Evolutionary conservation across 2,888 invertebrate genomes (phyloP), one percentile per base, ranked within the genome.

Genomic region (Lasioglossum pauxillum): DNA sequence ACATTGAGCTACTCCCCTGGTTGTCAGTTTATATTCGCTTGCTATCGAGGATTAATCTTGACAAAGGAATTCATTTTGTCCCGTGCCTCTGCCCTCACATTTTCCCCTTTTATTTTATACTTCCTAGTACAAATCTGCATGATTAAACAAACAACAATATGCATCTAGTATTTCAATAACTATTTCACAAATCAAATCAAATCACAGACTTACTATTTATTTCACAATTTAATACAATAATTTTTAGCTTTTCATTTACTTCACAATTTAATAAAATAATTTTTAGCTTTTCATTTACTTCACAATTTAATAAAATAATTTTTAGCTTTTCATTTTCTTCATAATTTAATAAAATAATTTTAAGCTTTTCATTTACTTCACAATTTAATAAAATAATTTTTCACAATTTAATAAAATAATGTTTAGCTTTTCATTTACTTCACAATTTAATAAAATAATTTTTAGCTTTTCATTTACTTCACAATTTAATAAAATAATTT

Each of bases 1-100:
- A 49, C 78, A 46, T 73, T 49, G 78, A 82, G 74, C 75, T 78
- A 76, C 73, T 75, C 84, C 41, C 49, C 81, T 85, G 46, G 78
- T 77, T 79, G 85, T 82, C 82, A 74, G 69, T 79, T 82, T 76
- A 38, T 23, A 78, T 71, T 80, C 74, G n/a, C 57, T 44, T 27
- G 16, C 12, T 14, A 53, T 19, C 31, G 44, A 12, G 72, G 31
- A 75, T 81, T 85, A 78, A 4, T 7, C 16, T n/a, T 35, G 44
- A 69, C 44, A 27, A 14, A 41, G 31, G n/a, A 57, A 71, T n/a
- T n/a, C 10, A 57, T 57, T 31, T 19, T 23, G 10, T 57, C 67
- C 53, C 38, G 46, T 14, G 27, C 2, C 16, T 14, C 19, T 69
- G 8, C 16, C 8, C 27, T 5, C 27, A 27, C 16, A 2, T 64